Evolutionary conservation across 2,797 vertebrate species (phyloP).

Genomic region (Sebastes wilsoni): DNA sequence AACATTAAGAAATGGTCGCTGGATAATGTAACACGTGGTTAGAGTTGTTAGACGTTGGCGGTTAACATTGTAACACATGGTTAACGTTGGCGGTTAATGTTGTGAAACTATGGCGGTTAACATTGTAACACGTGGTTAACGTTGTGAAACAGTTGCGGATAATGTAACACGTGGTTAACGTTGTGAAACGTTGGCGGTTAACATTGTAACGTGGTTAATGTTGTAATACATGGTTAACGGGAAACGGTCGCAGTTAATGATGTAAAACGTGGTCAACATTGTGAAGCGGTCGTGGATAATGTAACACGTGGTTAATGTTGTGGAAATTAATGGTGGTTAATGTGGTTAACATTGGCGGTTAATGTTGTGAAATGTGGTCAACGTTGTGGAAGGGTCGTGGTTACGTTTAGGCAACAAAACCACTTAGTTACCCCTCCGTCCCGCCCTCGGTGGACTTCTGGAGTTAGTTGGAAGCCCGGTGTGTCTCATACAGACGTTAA

Average conservation of each 20-base stretch:
- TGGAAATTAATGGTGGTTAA: too few species aligned
- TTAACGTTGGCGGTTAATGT: too few species aligned
- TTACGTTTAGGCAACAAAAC: not conserved
- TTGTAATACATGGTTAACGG: too few species aligned
- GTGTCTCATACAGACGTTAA: not conserved
- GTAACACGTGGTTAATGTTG: not conserved
- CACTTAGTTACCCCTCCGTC: too few species aligned
- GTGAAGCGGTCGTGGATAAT: too few species aligned
- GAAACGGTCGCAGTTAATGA: too few species aligned
- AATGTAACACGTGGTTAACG: too few species aligned
- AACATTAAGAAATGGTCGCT: too few species aligned
- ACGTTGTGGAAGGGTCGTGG: not conserved
- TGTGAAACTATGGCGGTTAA: not conserved
- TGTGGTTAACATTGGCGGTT: not conserved
- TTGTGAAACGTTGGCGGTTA: not conserved
- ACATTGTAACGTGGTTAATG: not conserved
- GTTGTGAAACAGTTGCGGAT: not conserved
- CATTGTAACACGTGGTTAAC: not conserved
- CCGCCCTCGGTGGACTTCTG: not conserved
- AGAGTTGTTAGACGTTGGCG: too few species aligned
- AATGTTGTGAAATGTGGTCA: not conserved
- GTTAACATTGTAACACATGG: too few species aligned
- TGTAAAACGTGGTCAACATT: too few species aligned
- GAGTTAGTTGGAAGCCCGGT: not conserved
- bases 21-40: too few species aligned